phyloP scores from a whole-genome alignment of 1,140 invertebrate genomes.

The Agrypnia vestita region DNA sequence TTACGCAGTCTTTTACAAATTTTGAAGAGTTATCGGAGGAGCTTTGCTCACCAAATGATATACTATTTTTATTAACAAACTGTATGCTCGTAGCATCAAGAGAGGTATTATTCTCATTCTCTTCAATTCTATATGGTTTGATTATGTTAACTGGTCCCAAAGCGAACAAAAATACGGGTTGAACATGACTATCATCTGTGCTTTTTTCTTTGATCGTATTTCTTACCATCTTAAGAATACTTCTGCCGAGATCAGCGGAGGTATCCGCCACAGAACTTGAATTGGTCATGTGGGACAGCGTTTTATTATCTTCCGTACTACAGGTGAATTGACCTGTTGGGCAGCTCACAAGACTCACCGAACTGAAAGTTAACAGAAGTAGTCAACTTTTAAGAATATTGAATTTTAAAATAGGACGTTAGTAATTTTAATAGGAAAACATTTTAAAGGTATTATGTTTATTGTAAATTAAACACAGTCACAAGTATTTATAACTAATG shows the following conservation, averaged over 20 bases:
- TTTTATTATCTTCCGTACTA: background rate
- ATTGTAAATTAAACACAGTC: no score
- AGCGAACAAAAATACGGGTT: conserved; percentile 52
- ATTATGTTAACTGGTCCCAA: conserved; percentile 57
- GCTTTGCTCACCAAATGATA: conserved; percentile 16
- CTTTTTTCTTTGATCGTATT: conserved; percentile 18
- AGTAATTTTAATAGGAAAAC: no score
- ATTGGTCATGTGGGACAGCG: background rate
- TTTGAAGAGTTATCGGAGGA: background rate
- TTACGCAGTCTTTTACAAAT: background rate
- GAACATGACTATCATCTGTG: background rate
- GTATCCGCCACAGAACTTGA: background rate
- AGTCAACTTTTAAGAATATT: no score
- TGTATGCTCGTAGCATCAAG: background rate
- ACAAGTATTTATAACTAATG: no score
- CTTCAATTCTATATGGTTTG: conserved; percentile 8
- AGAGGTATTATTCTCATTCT: background rate
- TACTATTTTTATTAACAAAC: background rate
- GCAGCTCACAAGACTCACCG: conserved; percentile 69
- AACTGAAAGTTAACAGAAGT: conserved; percentile 64
- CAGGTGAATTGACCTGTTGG: conserved; percentile 46
- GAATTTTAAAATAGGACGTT: no score
- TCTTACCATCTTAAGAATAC: conserved; percentile 1
- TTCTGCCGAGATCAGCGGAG: background rate
- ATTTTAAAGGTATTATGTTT: no score